These are phyloP conservation scores for Apeltes quadracus DNA, from an alignment of 2,113 vertebrate species.

Conservation along the genomic window DNA sequence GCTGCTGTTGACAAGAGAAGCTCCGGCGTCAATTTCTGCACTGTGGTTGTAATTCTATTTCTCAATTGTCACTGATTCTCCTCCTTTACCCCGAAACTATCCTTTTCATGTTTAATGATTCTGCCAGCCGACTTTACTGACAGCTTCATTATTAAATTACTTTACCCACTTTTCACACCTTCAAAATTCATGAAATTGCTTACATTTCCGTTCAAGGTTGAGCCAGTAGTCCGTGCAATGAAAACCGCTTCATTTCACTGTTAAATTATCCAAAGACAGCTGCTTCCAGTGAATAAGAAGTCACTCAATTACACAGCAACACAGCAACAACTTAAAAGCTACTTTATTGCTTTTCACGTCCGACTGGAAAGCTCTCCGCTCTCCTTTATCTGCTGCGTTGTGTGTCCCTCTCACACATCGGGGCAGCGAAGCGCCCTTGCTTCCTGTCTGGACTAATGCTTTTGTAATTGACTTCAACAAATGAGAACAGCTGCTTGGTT, in stretches of 20 bases:
- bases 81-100: background rate
- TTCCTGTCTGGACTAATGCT: conserved; percentile 48
- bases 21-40: conserved; percentile 2
- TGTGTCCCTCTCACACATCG: conserved; percentile 30
- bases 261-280: conserved; percentile 3
- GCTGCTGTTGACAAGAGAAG: conserved; percentile 17
- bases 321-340: conserved; percentile 3
- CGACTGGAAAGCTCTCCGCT: conserved; percentile 22
- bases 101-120: background rate
- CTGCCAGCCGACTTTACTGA: conserved; percentile 9
- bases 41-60: conserved; percentile 3
- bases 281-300: conserved; percentile 21
- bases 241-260: background rate
- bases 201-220: background rate
- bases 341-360: conserved; percentile 13
- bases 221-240: background rate
- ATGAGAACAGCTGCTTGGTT: conserved; percentile 10
- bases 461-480: conserved; percentile 48
- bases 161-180: background rate
- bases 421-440: conserved; percentile 13
- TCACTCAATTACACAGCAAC: conserved; percentile 7
- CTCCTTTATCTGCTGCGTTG: conserved; percentile 35
- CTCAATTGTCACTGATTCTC: background rate
- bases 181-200: background rate
- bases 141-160: background rate